These are phyloP conservation scores for Ostrea denselamellosa DNA, from an alignment of 1,140 invertebrate species.

Conservation along the genomic window DNA sequence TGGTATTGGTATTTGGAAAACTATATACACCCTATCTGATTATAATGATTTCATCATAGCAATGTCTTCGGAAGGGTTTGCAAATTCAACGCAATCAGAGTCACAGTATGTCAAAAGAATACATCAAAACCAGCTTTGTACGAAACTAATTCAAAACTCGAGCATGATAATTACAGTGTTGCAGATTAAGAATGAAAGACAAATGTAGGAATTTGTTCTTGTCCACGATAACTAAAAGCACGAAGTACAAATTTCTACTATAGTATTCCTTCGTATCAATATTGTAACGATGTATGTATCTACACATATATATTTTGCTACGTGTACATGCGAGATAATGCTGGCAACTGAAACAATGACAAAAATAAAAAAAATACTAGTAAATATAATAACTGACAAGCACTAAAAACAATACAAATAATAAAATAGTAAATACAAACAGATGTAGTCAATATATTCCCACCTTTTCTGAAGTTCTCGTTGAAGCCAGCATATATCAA, in stretches of 20 bases:
- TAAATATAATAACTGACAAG: not conserved
- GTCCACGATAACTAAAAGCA: not conserved
- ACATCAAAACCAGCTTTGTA: not conserved
- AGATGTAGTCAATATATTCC: constrained; percentile 27
- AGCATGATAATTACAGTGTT: not conserved
- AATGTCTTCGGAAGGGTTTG: not conserved
- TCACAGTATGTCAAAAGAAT: not conserved
- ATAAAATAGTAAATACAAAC: not conserved
- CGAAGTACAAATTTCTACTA: not conserved
- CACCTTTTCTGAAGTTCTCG: constrained; percentile 75
- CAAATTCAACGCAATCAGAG: not conserved
- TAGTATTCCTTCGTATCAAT: not conserved
- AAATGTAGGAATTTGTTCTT: not conserved
- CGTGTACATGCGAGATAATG: not conserved
- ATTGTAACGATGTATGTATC: not conserved
- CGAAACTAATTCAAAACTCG: not conserved
- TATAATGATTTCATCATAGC: not conserved
- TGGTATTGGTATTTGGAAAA: not conserved
- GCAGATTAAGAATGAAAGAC: not conserved
- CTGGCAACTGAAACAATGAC: not conserved
- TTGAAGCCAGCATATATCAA: constrained; percentile 81
- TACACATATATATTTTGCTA: not conserved
- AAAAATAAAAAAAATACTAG: not conserved
- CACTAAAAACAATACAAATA: not conserved
- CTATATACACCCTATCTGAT: not conserved